Evolutionary conservation across 2,888 invertebrate species (phyloP).

Genomic region (Onthophagus sagittarius): DNA sequence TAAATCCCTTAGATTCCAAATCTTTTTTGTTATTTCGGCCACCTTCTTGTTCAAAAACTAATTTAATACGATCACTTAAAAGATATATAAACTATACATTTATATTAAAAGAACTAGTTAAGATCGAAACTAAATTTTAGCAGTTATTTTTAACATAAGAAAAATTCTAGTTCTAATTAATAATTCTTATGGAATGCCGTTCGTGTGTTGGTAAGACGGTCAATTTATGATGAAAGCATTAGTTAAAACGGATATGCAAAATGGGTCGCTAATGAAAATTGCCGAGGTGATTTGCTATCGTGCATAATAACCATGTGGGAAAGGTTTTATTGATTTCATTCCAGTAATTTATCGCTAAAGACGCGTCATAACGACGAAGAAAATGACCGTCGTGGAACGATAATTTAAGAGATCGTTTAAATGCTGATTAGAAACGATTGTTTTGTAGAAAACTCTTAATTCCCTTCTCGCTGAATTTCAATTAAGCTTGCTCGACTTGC

Average conservation of each 20-base stretch:
- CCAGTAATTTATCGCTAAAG: not conserved
- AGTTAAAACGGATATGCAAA: not conserved
- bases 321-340: not conserved
- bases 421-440: not conserved
- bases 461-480: not conserved
- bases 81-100: too few relatives aligned
- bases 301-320: not conserved
- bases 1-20: too few relatives aligned
- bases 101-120: too few relatives aligned
- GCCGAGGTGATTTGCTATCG: not conserved
- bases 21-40: too few relatives aligned
- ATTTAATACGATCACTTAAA: too few relatives aligned
- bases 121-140: too few relatives aligned
- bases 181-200: not conserved
- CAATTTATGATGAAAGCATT: not conserved
- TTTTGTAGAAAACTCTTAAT: not conserved
- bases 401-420: not conserved
- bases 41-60: too few relatives aligned
- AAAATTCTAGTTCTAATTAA: not conserved
- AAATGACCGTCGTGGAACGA: not conserved
- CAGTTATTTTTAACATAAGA: too few relatives aligned
- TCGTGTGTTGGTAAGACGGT: not conserved
- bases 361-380: not conserved
- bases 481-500: not conserved
- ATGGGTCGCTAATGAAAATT: not conserved